Conservation (phyloP, 2,888 invertebrate genomes). For the Spilarctia lutea region DNA sequence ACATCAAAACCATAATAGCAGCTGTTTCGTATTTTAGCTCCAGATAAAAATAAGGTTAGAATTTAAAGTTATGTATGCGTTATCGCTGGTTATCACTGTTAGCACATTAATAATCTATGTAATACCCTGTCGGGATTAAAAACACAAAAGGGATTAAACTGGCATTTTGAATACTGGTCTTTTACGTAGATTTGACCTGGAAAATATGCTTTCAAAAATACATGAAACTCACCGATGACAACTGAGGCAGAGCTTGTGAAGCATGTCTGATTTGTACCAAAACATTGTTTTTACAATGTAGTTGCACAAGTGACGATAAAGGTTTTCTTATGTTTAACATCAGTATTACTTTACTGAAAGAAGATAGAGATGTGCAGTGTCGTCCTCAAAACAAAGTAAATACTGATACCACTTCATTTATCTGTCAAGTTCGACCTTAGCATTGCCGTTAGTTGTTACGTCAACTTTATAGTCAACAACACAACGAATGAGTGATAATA, state of each 20-base stretch:
- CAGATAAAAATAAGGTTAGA: neutral
- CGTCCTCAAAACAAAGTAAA: neutral
- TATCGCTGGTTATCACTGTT: too few species aligned
- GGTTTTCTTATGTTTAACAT: slow-evolving; percentile 53
- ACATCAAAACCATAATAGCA: neutral
- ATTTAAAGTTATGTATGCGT: neutral
- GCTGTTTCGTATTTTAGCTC: neutral
- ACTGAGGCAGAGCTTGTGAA: slow-evolving; percentile 72
- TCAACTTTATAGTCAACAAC: neutral
- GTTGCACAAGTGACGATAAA: slow-evolving; percentile 54
- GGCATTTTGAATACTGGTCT: neutral
- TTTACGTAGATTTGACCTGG: neutral
- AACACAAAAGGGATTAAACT: neutral
- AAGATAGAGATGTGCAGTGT: neutral
- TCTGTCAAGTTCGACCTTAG: neutral
- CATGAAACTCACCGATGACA: slow-evolving; percentile 73
- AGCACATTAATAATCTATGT: too few species aligned
- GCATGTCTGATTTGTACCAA: slow-evolving; percentile 65
- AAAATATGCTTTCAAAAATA: neutral
- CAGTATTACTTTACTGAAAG: neutral
- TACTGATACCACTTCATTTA: neutral
- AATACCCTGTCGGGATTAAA: neutral
- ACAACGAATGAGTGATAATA: neutral
- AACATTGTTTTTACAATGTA: slow-evolving; percentile 52
- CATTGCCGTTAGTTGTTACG: neutral